phyloP scores from a whole-genome alignment of 2,113 vertebrate genomes.

The Seriola rivoliana region DNA sequence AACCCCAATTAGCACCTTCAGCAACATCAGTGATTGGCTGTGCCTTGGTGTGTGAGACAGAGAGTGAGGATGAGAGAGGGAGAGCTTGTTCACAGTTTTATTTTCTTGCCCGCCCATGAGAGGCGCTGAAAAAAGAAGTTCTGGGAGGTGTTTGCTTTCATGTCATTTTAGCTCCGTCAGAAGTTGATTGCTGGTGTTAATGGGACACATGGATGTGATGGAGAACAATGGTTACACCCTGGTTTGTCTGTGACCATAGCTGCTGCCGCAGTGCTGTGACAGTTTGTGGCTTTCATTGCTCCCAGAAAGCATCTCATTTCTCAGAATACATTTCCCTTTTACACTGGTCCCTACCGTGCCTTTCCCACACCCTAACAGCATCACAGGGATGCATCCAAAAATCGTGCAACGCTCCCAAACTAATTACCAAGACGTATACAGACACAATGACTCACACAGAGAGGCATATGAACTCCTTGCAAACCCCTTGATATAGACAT shows the following conservation, averaged over 20 bases:
- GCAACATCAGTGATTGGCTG: constrained; percentile 9
- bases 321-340: neutral
- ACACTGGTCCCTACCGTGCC: neutral
- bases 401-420: neutral
- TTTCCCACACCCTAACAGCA: neutral
- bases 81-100: constrained; percentile 13
- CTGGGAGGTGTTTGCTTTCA: neutral
- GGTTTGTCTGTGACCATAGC: neutral
- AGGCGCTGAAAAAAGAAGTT: neutral
- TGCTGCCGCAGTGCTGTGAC: neutral
- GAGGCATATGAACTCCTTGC: constrained; percentile 22
- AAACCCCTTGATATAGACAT: constrained; percentile 35
- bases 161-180: constrained; percentile 7
- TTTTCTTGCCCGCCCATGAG: neutral
- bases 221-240: neutral
- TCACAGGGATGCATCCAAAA: constrained; percentile 12
- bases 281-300: neutral
- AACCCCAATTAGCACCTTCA: constrained; percentile 51
- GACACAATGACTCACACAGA: constrained; percentile 43
- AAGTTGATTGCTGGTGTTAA: neutral
- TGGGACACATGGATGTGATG: neutral
- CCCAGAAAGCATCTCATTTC: neutral
- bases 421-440: constrained; percentile 23
- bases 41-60: neutral
- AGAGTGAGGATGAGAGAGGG: neutral